Base-by-base conservation (phyloP, 2,888 invertebrate genomes). In the Sericinus montela region DNA sequence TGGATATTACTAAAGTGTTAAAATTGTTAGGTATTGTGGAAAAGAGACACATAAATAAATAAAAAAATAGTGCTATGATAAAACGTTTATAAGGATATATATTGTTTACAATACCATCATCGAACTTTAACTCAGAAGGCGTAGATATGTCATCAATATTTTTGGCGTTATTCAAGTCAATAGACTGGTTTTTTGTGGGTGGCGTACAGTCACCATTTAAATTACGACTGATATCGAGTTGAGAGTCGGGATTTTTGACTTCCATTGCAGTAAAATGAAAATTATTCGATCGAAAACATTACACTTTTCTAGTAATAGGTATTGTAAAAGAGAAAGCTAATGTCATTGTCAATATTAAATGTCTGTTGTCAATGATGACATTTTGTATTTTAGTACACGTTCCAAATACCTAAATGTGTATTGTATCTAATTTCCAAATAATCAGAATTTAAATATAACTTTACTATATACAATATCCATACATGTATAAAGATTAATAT, bases 61-160 rank as follows among this genome's bases (percentile, higher is more conserved):
- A 37, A 1, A 19, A 30, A 13, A 4, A 23, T 13, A 51, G 15
- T 34, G 15, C 16, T 34, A 25, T 9, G 55, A 30, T 46, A 23
- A 25, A 36, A 30, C 49, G 36, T 28, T 49, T 36, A 23, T 52
- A 43, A 38, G 55, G 60, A 53, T 46, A 46, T 47, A 46, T 47
- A 54, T 58, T 83, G 80, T 84, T 80, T 83, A 83, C 76, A 76
- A 74, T 91, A 93, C 93, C 91, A 88, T 91, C 90, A 75, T 93
- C 93, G 73, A 94, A 94, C 80, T 91, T 92, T 60, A 94, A 80
- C 79, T 93, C 92, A 32, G 90, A 88, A 68, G 91, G 91, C 72
- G 88, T 84, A 74, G 86, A 81, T 67, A 89, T 89, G 78, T 89
- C 89, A 75, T 89, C 89, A 69, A 89, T 89, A 80, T 88, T 88